Evolutionary conservation across 2,888 invertebrate species (phyloP).

Genomic region (Amaurobius ferox): DNA sequence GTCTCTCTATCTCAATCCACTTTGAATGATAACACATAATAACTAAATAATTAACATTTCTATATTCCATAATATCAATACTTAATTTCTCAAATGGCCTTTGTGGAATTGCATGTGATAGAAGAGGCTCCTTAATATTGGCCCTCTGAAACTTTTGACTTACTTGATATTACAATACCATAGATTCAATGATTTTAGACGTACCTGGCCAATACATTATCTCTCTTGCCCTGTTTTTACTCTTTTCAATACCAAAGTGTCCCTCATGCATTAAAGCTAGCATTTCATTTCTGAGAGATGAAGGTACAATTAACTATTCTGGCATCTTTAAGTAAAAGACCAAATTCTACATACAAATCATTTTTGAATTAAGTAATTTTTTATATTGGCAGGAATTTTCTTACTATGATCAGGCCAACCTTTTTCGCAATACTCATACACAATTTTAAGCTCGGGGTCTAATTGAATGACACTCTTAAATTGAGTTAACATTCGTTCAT

Average conservation of each 20-base stretch:
- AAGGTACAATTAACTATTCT: too few relatives aligned
- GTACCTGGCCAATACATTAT: neutral
- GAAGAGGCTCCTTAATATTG: neutral
- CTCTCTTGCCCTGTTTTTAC: conserved; percentile 22
- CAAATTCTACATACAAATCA: too few relatives aligned
- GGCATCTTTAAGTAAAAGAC: too few relatives aligned
- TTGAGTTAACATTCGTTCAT: too few relatives aligned
- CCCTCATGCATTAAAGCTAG: conserved; percentile 14
- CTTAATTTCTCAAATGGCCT: conserved; percentile 14
- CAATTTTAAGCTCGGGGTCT: too few relatives aligned
- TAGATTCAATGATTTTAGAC: neutral
- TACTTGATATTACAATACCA: neutral
- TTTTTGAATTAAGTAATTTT: too few relatives aligned
- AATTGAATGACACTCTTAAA: too few relatives aligned
- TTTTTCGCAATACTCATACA: too few relatives aligned
- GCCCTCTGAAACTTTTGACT: conserved; percentile 18
- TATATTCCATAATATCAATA: neutral
- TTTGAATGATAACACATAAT: too few relatives aligned
- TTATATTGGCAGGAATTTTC: too few relatives aligned
- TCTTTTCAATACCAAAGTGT: conserved; percentile 23
- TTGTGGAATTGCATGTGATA: neutral
- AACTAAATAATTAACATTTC: conserved; percentile 7
- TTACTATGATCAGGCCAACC: too few relatives aligned
- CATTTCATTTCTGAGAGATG: too few relatives aligned
- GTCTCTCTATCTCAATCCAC: neutral